These are phyloP conservation scores for Micronycteris hirsuta DNA, from an alignment of 2,113 vertebrate genomes.

Conservation along the genomic window DNA sequence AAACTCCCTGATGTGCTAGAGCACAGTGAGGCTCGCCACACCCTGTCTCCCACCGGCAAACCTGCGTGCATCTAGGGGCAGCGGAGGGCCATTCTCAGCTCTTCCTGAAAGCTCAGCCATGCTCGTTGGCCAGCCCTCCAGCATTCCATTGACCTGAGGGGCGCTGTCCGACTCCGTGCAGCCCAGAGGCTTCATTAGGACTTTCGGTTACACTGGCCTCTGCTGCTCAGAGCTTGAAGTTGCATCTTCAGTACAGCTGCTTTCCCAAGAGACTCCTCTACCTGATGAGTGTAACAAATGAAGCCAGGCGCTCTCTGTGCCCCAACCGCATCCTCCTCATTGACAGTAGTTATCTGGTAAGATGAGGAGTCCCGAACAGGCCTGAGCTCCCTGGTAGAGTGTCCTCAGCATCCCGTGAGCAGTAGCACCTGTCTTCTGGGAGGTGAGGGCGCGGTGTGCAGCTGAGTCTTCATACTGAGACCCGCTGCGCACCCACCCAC, in stretches of 20 bases:
- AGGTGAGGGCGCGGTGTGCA: not conserved
- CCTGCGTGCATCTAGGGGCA: not conserved
- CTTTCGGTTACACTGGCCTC: not conserved
- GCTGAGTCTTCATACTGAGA: not conserved
- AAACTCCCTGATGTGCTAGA: not conserved
- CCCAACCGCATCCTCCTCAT: not conserved
- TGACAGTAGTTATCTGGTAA: not conserved
- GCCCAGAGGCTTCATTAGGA: constrained; percentile 3
- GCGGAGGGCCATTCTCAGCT: not conserved
- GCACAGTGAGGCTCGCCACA: not conserved
- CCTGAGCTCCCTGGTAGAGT: not conserved
- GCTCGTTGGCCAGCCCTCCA: not conserved
- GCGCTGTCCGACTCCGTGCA: not conserved
- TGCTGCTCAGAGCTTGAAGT: not conserved
- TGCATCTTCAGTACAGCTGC: not conserved
- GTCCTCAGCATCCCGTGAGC: not conserved
- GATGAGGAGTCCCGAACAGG: not conserved
- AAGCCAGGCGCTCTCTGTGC: not conserved
- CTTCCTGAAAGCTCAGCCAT: not conserved
- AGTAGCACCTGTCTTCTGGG: not conserved
- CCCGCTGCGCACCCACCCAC: not conserved
- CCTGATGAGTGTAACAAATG: not conserved
- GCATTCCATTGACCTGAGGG: not conserved
- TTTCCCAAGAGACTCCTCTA: not conserved
- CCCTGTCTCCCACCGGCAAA: rapidly evolving